These are phyloP conservation scores for Oophaga pumilio DNA, from an alignment of 2,113 vertebrate genomes.

Conservation along the genomic window DNA sequence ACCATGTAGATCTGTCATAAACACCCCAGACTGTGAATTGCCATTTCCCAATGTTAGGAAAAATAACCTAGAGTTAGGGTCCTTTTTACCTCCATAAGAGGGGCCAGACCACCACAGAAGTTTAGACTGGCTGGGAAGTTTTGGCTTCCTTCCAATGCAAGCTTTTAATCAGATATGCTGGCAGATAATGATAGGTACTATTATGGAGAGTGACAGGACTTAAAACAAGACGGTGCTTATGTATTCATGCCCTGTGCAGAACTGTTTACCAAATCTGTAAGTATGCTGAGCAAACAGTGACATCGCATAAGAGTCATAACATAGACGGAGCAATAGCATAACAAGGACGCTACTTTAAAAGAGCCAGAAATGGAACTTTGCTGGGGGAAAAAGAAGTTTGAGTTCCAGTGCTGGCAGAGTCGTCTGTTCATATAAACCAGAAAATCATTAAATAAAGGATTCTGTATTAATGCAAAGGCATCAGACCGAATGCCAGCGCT, in stretches of 20 bases:
- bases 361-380: slow-evolving; percentile 24
- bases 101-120: slow-evolving; percentile 45
- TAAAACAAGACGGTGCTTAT: slow-evolving; percentile 42
- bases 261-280: slow-evolving; percentile 53
- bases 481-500: background rate
- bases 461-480: background rate
- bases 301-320: slow-evolving; percentile 24
- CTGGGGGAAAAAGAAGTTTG: background rate
- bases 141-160: slow-evolving; percentile 51
- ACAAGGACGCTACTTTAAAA: slow-evolving; percentile 42
- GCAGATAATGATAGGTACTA: slow-evolving; percentile 54
- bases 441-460: background rate
- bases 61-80: background rate
- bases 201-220: slow-evolving; percentile 46
- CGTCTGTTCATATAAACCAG: background rate
- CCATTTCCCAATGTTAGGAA: slow-evolving; percentile 33
- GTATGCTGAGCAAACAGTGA: slow-evolving; percentile 53
- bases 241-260: slow-evolving; percentile 32
- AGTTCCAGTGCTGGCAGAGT: slow-evolving; percentile 22
- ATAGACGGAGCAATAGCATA: slow-evolving; percentile 42
- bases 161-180: slow-evolving; percentile 55
- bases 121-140: slow-evolving; percentile 38
- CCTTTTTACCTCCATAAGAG: slow-evolving; percentile 36
- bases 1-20: background rate
- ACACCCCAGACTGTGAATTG: slow-evolving; percentile 6